Conservation (phyloP, 2,113 vertebrate species). For the Strix uralensis region DNA sequence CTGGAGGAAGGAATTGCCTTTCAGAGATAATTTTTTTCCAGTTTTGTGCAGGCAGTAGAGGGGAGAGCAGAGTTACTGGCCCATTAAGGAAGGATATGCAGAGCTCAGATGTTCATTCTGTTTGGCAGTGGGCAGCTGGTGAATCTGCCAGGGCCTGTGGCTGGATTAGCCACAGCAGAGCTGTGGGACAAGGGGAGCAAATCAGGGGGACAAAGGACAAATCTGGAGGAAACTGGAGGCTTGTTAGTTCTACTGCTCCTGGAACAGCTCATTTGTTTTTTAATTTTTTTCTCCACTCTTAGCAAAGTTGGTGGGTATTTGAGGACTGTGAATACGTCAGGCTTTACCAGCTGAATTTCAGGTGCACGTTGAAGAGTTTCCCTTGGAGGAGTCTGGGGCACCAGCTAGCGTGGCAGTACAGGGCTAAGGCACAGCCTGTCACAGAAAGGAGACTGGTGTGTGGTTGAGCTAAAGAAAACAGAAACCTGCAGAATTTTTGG, state of each 20-base stretch:
- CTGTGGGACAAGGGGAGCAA: not conserved
- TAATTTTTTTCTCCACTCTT: not conserved
- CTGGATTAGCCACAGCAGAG: not conserved
- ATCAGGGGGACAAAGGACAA: not conserved
- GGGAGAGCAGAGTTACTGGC: not conserved
- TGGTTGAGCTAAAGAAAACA: not conserved
- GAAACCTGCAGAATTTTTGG: not conserved
- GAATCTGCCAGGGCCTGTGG: not conserved
- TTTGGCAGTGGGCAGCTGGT: not conserved
- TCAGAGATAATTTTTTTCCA: not conserved
- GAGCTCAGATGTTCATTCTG: not conserved
- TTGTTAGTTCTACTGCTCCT: not conserved
- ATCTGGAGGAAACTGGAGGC: not conserved
- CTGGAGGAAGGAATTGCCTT: not conserved
- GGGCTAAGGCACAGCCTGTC: not conserved
- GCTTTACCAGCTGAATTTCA: not conserved
- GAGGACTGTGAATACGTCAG: not conserved
- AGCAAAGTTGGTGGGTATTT: not conserved
- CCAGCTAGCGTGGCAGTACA: not conserved
- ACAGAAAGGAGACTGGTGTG: rapidly evolving
- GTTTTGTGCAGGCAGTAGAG: not conserved
- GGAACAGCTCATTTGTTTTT: not conserved
- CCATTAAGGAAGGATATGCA: not conserved
- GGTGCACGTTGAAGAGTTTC: not conserved
- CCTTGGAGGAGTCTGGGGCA: not conserved